These are phyloP conservation scores for Crax fasciolata DNA, from an alignment of 2,797 vertebrate genomes.

Conservation along the genomic window DNA sequence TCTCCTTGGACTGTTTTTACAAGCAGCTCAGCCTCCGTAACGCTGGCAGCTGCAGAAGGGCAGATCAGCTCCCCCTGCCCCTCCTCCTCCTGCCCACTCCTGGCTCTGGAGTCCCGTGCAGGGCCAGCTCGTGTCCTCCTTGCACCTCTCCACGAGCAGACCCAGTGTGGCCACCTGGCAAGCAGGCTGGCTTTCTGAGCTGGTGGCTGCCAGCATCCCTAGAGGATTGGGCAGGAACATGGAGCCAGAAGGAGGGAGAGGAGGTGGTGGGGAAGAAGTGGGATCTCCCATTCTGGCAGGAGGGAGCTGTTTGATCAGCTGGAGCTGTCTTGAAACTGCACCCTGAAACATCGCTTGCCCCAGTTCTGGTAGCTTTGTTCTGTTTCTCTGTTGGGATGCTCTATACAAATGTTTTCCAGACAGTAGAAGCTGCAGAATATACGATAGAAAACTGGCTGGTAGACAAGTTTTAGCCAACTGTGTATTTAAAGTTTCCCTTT, in stretches of 20 bases:
- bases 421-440: background rate
- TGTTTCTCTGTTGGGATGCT: background rate
- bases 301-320: background rate
- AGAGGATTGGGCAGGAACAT: background rate
- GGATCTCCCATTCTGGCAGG: background rate
- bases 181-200: background rate
- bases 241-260: background rate
- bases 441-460: background rate
- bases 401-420: background rate
- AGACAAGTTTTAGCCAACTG: background rate
- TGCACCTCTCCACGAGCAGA: background rate
- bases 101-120: background rate
- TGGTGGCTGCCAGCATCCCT: background rate
- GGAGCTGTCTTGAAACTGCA: background rate
- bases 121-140: background rate
- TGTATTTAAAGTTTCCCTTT: conserved; percentile 31
- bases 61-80: background rate
- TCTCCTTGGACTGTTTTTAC: background rate
- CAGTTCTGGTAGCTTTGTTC: background rate
- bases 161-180: accelerated
- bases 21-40: background rate
- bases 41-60: background rate
- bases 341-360: background rate
- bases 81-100: background rate
- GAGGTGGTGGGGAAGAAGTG: background rate